Conservation (phyloP, 2,888 invertebrate species). For the Cylloceria caligata region DNA sequence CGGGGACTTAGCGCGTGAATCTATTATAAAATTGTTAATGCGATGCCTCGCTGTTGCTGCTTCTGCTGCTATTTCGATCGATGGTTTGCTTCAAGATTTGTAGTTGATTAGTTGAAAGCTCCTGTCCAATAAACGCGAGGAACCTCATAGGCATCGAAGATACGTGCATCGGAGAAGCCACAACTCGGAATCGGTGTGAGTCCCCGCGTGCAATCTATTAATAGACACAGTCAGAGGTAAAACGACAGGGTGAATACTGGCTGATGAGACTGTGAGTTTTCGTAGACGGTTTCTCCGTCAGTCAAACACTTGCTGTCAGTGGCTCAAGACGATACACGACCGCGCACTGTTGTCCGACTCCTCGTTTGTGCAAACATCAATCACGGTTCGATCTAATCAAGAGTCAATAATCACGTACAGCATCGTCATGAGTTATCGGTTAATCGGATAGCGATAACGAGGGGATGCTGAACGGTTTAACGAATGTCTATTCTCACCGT, state of each 20-base stretch:
- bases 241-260: conserved; percentile 75
- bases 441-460: conserved; percentile 11
- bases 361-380: not conserved
- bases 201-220: conserved; percentile 67
- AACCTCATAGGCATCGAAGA: conserved; percentile 64
- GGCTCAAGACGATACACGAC: conserved; percentile 55
- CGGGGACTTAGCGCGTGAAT: conserved; percentile 27
- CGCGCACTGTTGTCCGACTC: not conserved
- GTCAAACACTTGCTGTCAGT: conserved; percentile 82
- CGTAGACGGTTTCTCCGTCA: conserved; percentile 76
- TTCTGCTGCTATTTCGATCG: conserved; percentile 62
- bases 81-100: conserved; percentile 42
- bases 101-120: conserved; percentile 62
- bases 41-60: not conserved
- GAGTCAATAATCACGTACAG: conserved; percentile 8
- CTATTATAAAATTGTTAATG: conserved; percentile 12
- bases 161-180: conserved; percentile 70
- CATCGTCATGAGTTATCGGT: conserved; percentile 17
- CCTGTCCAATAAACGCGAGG: conserved; percentile 41
- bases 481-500: not conserved
- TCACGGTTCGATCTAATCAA: conserved; percentile 12
- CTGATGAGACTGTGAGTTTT: conserved; percentile 79
- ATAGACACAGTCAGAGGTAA: conserved; percentile 67
- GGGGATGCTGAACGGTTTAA: not conserved
- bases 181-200: conserved; percentile 74